Percentiles rank a stretch among this genome's conserved stretches.
Evolutionary conservation across 2,888 invertebrate genomes (phyloP).

Genomic region (Tipula unca): DNA sequence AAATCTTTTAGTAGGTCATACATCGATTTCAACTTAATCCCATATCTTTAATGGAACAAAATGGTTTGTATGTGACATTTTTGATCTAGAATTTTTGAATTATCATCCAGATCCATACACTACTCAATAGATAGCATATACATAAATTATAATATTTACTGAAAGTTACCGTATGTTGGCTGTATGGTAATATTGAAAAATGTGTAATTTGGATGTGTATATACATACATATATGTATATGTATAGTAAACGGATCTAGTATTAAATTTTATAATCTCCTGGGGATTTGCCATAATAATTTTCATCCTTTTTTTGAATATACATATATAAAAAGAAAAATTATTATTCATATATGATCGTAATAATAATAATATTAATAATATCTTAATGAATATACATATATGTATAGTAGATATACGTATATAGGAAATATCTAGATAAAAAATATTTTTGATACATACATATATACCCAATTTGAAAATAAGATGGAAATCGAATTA

Average conservation of each 20-base stretch:
- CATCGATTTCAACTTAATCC: not conserved
- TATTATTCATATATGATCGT: not conserved
- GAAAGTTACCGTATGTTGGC: too few species aligned
- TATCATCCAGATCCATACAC: too few species aligned
- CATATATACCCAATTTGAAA: not conserved
- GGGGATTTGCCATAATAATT: not conserved
- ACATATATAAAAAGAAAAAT: not conserved
- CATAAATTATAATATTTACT: too few species aligned
- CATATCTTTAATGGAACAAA: not conserved
- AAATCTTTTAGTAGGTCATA: not conserved
- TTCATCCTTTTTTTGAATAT: not conserved
- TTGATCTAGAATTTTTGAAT: too few species aligned
- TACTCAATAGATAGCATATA: too few species aligned
- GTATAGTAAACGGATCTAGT: not conserved
- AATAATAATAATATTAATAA: not conserved
- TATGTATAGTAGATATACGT: too few species aligned
- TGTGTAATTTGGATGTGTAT: not conserved
- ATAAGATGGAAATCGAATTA: not conserved
- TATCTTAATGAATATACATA: too few species aligned
- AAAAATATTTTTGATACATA: not conserved
- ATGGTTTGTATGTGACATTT: not conserved
- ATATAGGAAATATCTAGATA: not conserved
- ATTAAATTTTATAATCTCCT: not conserved
- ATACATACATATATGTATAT: not conserved
- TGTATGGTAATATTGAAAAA: not conserved